These are phyloP conservation scores for Anastatus disparis DNA, from an alignment of 1,140 invertebrate genomes.

Conservation along the genomic window DNA sequence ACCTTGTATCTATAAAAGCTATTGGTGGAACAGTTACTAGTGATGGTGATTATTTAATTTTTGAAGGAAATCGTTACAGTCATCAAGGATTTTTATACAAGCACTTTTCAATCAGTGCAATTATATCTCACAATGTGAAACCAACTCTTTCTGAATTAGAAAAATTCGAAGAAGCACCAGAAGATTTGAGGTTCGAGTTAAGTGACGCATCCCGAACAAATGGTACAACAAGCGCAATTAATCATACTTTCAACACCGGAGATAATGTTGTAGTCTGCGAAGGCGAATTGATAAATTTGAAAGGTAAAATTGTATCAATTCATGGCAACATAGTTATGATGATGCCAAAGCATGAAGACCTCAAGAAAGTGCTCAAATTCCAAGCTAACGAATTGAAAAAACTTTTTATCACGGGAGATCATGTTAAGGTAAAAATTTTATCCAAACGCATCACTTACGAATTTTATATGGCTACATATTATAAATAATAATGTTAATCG, in stretches of 20 bases:
- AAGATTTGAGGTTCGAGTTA: constrained; percentile 88
- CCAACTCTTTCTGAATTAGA: constrained; percentile 95
- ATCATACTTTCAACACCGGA: constrained; percentile 92
- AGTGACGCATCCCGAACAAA: constrained; percentile 55
- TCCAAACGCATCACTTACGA: background rate
- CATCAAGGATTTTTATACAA: constrained; percentile 96
- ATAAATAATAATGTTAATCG: too few relatives aligned
- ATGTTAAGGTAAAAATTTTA: too few relatives aligned
- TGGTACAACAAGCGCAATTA: too few relatives aligned
- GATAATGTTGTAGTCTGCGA: constrained; percentile 98
- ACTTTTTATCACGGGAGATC: constrained; percentile 96
- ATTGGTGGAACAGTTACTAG: constrained; percentile 96
- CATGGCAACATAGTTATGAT: constrained; percentile 96
- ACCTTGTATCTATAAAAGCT: constrained; percentile 91
- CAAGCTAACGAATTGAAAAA: constrained; percentile 92
- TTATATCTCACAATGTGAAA: constrained; percentile 93
- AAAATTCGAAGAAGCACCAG: too few relatives aligned
- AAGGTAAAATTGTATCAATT: constrained; percentile 91
- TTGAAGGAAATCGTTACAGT: constrained; percentile 97
- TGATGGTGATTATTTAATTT: constrained; percentile 96
- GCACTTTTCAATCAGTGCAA: constrained; percentile 92
- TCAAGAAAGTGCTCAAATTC: constrained; percentile 91
- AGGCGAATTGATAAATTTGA: too few relatives aligned
- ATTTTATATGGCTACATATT: background rate
- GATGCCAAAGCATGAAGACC: constrained; percentile 95